Base-by-base conservation (phyloP, 2,888 invertebrate species). In the Tridacna gigas region DNA sequence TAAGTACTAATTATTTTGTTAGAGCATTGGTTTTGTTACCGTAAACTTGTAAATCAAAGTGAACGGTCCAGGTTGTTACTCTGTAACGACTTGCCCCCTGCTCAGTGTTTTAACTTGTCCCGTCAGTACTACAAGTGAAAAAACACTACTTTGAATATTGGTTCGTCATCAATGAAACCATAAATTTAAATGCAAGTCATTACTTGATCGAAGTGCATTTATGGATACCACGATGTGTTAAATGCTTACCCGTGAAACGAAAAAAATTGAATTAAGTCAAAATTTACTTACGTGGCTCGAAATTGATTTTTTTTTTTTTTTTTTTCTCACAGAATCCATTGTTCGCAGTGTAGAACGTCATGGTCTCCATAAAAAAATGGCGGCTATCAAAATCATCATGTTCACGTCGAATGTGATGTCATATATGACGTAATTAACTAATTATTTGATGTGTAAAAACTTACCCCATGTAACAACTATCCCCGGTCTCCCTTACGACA, bases 71-170 rank as follows among this genome's bases (percentile, higher is more conserved):
- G 48, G 74, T 77, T 73, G 77, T 73, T 73, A 56, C 73, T 66
- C 74, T 66, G 66, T 67, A 56, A 73, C 74, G 67, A 25, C 56
- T 13, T 74, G 63, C 76, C 80, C 80, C 80, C 1, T 76, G 71
- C 76, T 56, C 51, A 76, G 12, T 80, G 76, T 63, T 76, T 63
- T 76, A 80, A 80, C 80, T 73, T 76, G 74, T 77, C 81, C 77
- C 74, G 48, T 73, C 77, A 26, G 47, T 25, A 79, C 51, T 15
- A 66, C 48, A 80, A 4, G 47, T 61, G 12, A 48, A 22, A 76
- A 63, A 51, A 47, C 9, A 69, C 63, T 71, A 80, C 71, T 77
- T 18, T 61, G 26, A 22, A 26, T 26, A n/a, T 45, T 47, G 63
- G 37, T 76, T 69, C 22, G 28, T 56, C 80, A 47, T 63, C 12